These are phyloP conservation scores for Pangasianodon hypophthalmus DNA, from an alignment of 2,113 vertebrate genomes.

Conservation along the genomic window DNA sequence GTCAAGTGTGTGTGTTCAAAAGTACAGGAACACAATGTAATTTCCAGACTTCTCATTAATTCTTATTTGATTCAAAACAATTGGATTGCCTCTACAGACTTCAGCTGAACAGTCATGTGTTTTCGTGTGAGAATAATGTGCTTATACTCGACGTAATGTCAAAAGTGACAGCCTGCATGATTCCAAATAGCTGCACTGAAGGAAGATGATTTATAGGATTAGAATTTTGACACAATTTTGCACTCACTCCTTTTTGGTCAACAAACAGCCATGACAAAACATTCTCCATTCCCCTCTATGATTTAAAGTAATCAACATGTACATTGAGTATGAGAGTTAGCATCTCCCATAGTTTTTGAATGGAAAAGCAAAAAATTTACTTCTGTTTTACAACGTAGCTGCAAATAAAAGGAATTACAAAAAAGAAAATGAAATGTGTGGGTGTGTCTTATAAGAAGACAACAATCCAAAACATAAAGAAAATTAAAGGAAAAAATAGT, in stretches of 20 bases:
- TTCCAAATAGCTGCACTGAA: not conserved
- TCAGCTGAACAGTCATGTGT: slow-evolving; percentile 1
- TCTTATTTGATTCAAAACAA: slow-evolving; percentile 39
- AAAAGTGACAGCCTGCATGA: not conserved
- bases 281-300: slow-evolving; percentile 31
- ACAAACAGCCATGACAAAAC: slow-evolving; percentile 4
- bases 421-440: not conserved
- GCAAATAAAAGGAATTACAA: not conserved
- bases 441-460: not conserved
- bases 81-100: not conserved
- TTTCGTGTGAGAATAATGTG: not conserved
- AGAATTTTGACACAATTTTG: not conserved
- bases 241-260: slow-evolving; percentile 57
- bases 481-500: not conserved
- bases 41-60: slow-evolving; percentile 27
- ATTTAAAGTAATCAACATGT: not conserved
- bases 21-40: slow-evolving; percentile 23
- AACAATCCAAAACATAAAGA: not conserved
- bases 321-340: not conserved
- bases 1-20: slow-evolving; percentile 26
- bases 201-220: not conserved
- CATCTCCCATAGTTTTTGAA: not conserved
- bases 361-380: not conserved
- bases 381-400: not conserved
- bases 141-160: not conserved